Evolutionary conservation across 2,113 vertebrate genomes (phyloP), one percentile per base, ranked within the genome.

Genomic region (Protobothrops mucrosquamatus): DNA sequence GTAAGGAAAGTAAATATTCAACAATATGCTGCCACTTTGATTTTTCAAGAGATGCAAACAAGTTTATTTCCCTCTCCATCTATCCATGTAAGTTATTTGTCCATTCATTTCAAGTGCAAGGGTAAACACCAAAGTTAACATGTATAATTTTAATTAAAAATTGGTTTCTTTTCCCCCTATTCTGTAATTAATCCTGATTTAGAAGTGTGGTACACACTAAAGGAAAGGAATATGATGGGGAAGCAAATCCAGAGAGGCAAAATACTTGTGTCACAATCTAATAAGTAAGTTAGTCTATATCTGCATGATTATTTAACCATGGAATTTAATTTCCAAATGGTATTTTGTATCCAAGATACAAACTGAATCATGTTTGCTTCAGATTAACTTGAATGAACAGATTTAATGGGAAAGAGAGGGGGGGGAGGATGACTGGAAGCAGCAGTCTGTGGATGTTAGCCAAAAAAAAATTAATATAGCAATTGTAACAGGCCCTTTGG

Each of bases 301-400:
- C 2, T 39, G 4, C 0, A 0, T 6, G 15, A 1, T 52, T 64
- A 43, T 5, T 26, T 88, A 74, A 94, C 61, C 92, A 93, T 15
- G 5, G 91, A 90, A 88, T 57, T 59, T 89, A 93, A 94, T 26
- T 89, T 81, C 92, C 43, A 92, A 91, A 87, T 94, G 51, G 93
- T 86, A 57, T 92, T 59, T 0, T 1, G 89, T 18, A 81, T 39
- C 92, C 87, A 22, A 74, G 89, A 61, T 3, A 86, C 93, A 57
- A 9, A 43, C 55, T 0, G 23, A 89, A 89, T 94, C 51, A 9
- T 26, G 87, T 15, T 91, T 94, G 90, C 85, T 91, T 89, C 85
- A 92, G 52, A 94, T 88, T 55, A 92, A n/a, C 90, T 92, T 93
- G 29, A 92, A 48, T 0, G 2, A 93, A 4, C 39, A 46, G 69